Evolutionary conservation across 1,140 invertebrate genomes (phyloP), one percentile per base, ranked within the genome.

Genomic region (Bombus haemorrhoidalis): DNA sequence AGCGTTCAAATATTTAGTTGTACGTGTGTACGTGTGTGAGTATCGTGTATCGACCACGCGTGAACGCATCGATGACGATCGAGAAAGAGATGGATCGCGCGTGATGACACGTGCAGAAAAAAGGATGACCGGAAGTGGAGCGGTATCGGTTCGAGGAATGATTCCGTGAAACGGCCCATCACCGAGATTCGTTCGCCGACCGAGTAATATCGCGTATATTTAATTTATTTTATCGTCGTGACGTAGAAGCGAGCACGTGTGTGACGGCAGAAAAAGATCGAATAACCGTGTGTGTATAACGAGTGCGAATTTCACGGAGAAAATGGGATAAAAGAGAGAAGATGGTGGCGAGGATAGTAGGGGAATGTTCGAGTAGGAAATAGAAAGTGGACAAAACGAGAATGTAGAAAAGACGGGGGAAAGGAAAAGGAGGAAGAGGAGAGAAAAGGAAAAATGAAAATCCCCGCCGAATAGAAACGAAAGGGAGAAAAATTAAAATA

Each of bases 1-100:
- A 94, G 89, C 90, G 78, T 92, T 93, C 91, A 37, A 37, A 89
- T 90, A 88, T 89, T 86, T 81, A 87, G 62, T 75, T 75, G 88
- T 91, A 89, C 89, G 74, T 77, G n/a, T 84, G 32, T 66, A 74
- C 64, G 41, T 79, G 66, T 59, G 34, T 59, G 66, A 86, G 69
- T 86, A 71, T 68, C 1, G 41, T 59, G 62, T 68, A 22, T 32
- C 43, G 79, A 59, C 62, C 47, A 37, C 62, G 59, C 9, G 34
- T 69, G 22, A 37, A 41, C 66, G 69, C 66, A 28, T 83, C 76
- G 68, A 82, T 66, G 34, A 41, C 69, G 47, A n/a, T 62, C 34
- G 28, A 76, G 41, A 37, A n/a, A 62, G 1, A 28, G 22, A 78
- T 75, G 41, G 10, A 71, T 39, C 1, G 15, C 10, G 34, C 68